Percentiles rank a stretch among this genome's conserved stretches.
Evolutionary conservation across 2,797 vertebrate species (phyloP).

Genomic region (Xerus rutilus): DNA sequence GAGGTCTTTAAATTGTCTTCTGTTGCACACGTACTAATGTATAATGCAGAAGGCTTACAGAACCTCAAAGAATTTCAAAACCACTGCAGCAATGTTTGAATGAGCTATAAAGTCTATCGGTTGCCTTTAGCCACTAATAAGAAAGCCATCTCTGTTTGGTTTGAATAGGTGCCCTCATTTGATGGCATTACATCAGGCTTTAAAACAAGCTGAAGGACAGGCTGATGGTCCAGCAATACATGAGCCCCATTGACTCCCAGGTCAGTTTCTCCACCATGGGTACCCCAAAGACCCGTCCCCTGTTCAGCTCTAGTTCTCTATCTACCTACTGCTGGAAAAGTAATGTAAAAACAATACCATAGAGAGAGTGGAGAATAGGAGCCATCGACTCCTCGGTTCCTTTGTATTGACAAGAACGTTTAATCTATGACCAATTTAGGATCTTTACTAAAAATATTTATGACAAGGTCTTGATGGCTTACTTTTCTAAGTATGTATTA

Average conservation of each 20-base stretch:
- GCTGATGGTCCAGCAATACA: background rate
- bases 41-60: constrained; percentile 61
- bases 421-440: background rate
- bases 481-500: background rate
- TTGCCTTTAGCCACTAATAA: constrained; percentile 65
- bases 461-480: background rate
- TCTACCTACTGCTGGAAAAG: background rate
- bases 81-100: background rate
- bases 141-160: background rate
- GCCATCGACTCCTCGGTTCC: background rate
- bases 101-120: constrained; percentile 28
- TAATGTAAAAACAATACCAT: background rate
- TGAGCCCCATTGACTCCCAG: background rate
- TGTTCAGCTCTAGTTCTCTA: background rate
- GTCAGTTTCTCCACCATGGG: background rate
- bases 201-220: background rate
- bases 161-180: background rate
- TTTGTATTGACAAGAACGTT: background rate
- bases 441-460: constrained; percentile 1
- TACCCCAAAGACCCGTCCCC: background rate
- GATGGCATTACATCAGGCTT: background rate
- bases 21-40: constrained; percentile 56
- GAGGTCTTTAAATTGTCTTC: constrained; percentile 57
- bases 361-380: background rate
- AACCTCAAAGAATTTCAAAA: constrained; percentile 71